Evolutionary conservation across 2,113 vertebrate species (phyloP), one percentile per base, ranked within the genome.

Genomic region (Pagrus major): DNA sequence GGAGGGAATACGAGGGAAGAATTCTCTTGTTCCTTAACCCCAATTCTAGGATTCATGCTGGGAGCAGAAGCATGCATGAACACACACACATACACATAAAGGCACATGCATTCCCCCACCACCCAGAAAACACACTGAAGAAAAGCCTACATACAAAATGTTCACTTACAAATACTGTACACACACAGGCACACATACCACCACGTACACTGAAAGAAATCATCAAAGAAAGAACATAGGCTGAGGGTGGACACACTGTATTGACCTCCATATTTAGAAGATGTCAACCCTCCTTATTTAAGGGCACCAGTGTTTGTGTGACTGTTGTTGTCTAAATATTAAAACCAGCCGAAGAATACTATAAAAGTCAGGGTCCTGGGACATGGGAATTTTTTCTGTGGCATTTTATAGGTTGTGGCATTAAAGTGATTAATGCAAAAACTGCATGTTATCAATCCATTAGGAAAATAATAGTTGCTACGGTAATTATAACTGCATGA

Each of bases 21-120:
- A 93, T 91, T 85, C 93, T 94, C 93, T 92, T 89, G 92, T 91
- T 95, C 83, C 91, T 91, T 92, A 93, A 93, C 92, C 93, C 93
- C 92, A 83, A 93, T 93, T 91, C 91, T 86, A 68, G 76, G 72
- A 90, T 74, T 78, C 89, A 73, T 78, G 86, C 91, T 87, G 90
- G 77, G 91, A 92, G 82, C 70, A 86, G 88, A 81, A 70, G 73
- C 84, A 88, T 12, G 65, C 85, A 89, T 81, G 69, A 87, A 83
- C 63, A 59, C 46, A 83, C 63, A 83, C 80, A 68, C 79, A 80
- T 68, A 58, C 78, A 47, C 76, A 80, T 63, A 16, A 20, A 7
- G 49, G 61, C 51, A 54, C 49, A 27, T 4, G 6, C 58, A n/a
- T 66, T 54, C 42, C 31, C 70, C 18, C 1, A 47, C 59, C 27